Percentiles rank a stretch among this genome's conserved stretches.
Conservation (phyloP, 2,888 invertebrate species). For the Trissolcus brochymenae region DNA sequence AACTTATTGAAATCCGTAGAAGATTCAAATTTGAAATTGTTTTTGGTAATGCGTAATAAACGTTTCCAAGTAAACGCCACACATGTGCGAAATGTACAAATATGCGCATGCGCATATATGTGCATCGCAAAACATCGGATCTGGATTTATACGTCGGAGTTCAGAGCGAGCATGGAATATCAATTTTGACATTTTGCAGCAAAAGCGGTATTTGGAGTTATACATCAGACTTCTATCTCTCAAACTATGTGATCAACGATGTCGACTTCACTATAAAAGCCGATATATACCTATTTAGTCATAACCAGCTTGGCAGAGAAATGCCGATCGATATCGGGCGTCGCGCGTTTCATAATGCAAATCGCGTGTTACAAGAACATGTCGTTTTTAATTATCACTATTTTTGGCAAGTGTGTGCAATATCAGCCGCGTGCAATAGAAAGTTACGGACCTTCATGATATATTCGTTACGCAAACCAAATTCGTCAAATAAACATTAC, state of each 20-base stretch:
- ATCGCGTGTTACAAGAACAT: slow-evolving; percentile 49
- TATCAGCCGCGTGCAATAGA: slow-evolving; percentile 26
- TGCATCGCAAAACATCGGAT: slow-evolving; percentile 70
- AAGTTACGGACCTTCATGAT: slow-evolving; percentile 34
- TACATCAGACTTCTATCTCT: slow-evolving; percentile 24
- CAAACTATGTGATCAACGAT: slow-evolving; percentile 35
- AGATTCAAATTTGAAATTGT: not conserved
- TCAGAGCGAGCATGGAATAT: slow-evolving; percentile 71
- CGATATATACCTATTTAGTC: slow-evolving; percentile 71
- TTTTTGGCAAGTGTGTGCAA: slow-evolving; percentile 51
- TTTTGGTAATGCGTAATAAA: not conserved
- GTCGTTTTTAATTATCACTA: slow-evolving; percentile 57
- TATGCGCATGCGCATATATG: slow-evolving; percentile 18
- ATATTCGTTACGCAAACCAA: slow-evolving; percentile 20
- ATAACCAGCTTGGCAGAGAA: slow-evolving; percentile 67
- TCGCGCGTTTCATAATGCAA: slow-evolving; percentile 58
- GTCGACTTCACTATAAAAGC: slow-evolving; percentile 65
- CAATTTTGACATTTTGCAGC: slow-evolving; percentile 72
- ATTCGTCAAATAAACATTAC: not conserved
- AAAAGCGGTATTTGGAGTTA: slow-evolving; percentile 18
- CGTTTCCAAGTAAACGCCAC: not conserved
- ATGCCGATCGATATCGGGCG: slow-evolving; percentile 69
- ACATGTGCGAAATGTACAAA: slow-evolving; percentile 17
- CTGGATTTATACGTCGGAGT: slow-evolving; percentile 69
- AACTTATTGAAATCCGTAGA: not conserved